These are phyloP conservation scores for Neotoma lepida DNA, from an alignment of 2,113 vertebrate species.

Conservation along the genomic window DNA sequence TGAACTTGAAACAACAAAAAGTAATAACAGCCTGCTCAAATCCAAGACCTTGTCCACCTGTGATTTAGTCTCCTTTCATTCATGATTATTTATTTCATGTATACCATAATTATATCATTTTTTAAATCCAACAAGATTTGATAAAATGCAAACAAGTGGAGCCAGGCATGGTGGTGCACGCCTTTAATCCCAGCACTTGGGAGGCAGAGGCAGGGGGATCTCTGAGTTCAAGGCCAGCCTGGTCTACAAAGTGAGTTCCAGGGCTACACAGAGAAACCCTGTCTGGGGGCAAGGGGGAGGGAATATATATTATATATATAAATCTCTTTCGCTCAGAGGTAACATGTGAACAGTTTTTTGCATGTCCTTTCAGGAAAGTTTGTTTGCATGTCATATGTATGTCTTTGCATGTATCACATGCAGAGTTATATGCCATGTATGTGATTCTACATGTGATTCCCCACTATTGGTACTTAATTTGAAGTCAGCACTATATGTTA, in stretches of 20 bases:
- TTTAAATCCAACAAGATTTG: background rate
- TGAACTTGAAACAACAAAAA: background rate
- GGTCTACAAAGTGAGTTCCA: background rate
- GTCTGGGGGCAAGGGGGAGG: too few species aligned
- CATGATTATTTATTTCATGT: background rate
- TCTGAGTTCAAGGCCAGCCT: background rate
- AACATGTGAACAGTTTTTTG: background rate
- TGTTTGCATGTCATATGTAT: background rate
- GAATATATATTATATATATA: too few species aligned
- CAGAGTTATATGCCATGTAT: fast-evolving
- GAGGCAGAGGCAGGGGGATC: background rate
- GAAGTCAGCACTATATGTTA: too few species aligned
- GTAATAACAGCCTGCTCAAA: background rate
- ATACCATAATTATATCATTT: background rate
- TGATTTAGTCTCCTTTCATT: background rate
- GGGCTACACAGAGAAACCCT: background rate
- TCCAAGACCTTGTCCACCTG: background rate
- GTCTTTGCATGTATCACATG: background rate
- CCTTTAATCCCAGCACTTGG: background rate
- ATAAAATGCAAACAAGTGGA: slow-evolving; percentile 1
- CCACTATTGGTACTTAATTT: background rate
- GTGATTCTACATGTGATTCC: background rate
- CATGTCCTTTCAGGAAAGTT: background rate
- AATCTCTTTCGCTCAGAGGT: background rate
- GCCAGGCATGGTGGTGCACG: background rate